phyloP scores from a whole-genome alignment of 2,888 invertebrate species.

The Osmoderma eremita region DNA sequence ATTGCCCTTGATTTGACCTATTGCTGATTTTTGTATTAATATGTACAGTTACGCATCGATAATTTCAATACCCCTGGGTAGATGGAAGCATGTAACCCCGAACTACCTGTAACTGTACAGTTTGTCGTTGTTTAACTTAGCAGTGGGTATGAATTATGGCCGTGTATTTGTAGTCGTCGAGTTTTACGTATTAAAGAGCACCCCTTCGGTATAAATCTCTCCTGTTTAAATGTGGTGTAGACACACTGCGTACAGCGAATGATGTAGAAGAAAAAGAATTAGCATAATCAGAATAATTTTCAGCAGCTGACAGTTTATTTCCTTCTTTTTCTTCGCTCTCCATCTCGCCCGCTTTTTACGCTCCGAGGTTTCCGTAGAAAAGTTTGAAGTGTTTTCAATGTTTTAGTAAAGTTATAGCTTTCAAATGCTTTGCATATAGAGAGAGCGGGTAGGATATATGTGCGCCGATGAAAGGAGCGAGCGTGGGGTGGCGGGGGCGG shows the following conservation, averaged over 20 bases:
- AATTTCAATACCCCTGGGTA: too few species aligned
- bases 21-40: too few species aligned
- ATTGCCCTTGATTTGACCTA: too few species aligned
- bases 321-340: constrained; percentile 66
- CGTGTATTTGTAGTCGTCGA: constrained; percentile 38
- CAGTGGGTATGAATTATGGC: constrained; percentile 29
- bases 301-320: constrained; percentile 71
- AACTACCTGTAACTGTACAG: constrained; percentile 5
- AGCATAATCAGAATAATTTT: constrained; percentile 73
- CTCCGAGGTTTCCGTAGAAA: constrained; percentile 58
- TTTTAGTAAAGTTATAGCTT: constrained; percentile 64
- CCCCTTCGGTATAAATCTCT: constrained; percentile 55
- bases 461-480: constrained; percentile 39
- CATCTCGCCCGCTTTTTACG: constrained; percentile 58
- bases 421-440: constrained; percentile 64
- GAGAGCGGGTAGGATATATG: constrained; percentile 53
- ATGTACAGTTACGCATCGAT: too few species aligned
- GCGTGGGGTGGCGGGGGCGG: constrained; percentile 31
- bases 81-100: background rate
- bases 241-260: constrained; percentile 58
- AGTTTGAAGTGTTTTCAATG: constrained; percentile 64
- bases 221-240: constrained; percentile 58
- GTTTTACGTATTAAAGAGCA: constrained; percentile 38
- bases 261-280: constrained; percentile 67
- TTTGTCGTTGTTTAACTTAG: background rate